Base-by-base conservation (phyloP, 2,797 vertebrate species). In the Dendrocincla fuliginosa region DNA sequence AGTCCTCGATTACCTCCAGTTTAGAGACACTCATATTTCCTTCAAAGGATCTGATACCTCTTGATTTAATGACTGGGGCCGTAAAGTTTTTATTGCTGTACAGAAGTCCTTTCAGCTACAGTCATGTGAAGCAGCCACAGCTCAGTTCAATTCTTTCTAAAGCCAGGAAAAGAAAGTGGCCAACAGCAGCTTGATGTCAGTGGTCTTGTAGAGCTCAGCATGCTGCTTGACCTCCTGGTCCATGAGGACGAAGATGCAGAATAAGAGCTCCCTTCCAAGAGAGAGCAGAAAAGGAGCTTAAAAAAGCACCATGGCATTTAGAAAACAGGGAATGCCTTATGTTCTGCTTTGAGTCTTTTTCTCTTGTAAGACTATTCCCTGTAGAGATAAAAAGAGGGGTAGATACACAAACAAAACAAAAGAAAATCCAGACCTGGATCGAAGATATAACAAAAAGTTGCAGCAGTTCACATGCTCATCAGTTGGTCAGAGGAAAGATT, bases 11-110 rank as follows among this genome's bases (percentile, higher is more conserved):
- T 89, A 18, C 90, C 84, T 88, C 71, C 85, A 84, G 33, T 76
- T 90, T 70, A 74, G 75, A 75, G 88, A 53, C 82, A 88, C 90
- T 95, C 76, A 6, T 70, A 79, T 93, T 97, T 96, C 91, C 90
- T 92, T 60, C 90, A 83, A 89, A 96, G 75, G 84, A 27, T n/a
- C 44, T 73, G 84, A 64, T 71, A 92, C 49, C 67, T 74, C 86
- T 89, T 86, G 81, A 50, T 91, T 93, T 93, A 94, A 81, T 78
- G 73, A 44, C 87, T 39, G 41, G 27, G 79, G 90, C 17, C 1
- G 11, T 91, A 73, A 59, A 69, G 63, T 19, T 95, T 94, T 95
- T 95, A 94, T 73, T 92, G 76, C 76, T 0, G 0, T 57, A 61
- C 39, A 39, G 63, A 82, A 84, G 37, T 55, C 50, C 61, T 93